phyloP scores from a whole-genome alignment of 2,113 vertebrate genomes.

The Lagenorhynchus albirostris region DNA sequence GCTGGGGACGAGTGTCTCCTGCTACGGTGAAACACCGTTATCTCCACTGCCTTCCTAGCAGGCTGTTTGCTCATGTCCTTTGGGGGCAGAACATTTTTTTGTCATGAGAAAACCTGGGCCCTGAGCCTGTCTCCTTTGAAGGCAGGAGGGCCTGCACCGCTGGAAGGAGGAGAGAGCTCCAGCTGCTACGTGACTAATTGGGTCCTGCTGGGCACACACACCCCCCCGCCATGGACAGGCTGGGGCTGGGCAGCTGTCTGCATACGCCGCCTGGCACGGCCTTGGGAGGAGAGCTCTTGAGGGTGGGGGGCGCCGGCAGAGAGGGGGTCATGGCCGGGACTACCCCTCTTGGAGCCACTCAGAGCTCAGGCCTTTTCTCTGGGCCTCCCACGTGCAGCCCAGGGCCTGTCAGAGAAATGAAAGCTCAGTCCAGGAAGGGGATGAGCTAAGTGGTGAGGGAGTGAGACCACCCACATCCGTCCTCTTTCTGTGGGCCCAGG shows the following conservation, averaged over 20 bases:
- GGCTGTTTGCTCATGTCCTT: neutral
- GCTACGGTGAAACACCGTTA: neutral
- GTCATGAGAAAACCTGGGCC: slow-evolving; percentile 53
- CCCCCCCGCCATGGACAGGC: too few species aligned
- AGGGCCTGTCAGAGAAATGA: neutral
- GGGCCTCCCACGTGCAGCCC: neutral
- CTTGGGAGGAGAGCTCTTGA: neutral
- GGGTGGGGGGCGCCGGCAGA: rapidly evolving
- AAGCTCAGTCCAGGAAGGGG: neutral
- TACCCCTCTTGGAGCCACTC: neutral
- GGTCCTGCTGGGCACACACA: neutral
- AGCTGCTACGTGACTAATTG: neutral
- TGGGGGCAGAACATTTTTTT: slow-evolving; percentile 15
- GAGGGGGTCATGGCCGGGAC: neutral
- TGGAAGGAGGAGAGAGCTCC: neutral
- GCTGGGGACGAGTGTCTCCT: rapidly evolving
- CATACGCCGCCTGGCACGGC: rapidly evolving
- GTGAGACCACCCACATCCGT: too few species aligned
- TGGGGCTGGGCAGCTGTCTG: neutral
- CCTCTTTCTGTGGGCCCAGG: neutral
- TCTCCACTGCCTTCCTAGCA: neutral
- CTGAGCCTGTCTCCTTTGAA: neutral
- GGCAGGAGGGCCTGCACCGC: neutral
- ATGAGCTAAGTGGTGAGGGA: neutral
- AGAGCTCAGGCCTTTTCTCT: neutral